Percentiles rank a stretch among this genome's conserved stretches.
These are phyloP conservation scores for Caenorhabditis sp. DNA, from an alignment of 2,888 invertebrate species.

Conservation along the genomic window DNA sequence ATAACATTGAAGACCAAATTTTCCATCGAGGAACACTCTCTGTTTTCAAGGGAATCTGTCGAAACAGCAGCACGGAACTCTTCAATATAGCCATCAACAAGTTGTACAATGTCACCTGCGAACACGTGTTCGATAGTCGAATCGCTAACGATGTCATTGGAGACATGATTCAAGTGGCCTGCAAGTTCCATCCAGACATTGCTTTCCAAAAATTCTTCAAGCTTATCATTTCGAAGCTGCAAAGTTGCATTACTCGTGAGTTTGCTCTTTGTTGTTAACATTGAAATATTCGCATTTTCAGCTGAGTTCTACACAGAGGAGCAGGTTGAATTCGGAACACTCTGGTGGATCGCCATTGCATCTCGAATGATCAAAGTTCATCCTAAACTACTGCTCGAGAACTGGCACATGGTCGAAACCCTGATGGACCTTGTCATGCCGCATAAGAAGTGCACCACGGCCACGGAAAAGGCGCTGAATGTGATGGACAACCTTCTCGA, in stretches of 20 bases:
- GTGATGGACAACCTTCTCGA: constrained; percentile 87
- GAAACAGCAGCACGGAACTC: constrained; percentile 67
- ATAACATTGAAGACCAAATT: constrained; percentile 68
- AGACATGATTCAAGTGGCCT: constrained; percentile 87
- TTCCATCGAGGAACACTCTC: constrained; percentile 70
- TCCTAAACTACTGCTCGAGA: constrained; percentile 60
- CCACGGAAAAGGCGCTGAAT: constrained; percentile 85
- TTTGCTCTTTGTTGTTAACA: not conserved
- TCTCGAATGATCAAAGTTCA: constrained; percentile 87
- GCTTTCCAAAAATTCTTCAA: constrained; percentile 79
- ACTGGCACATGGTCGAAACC: constrained; percentile 86
- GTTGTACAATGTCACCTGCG: constrained; percentile 88
- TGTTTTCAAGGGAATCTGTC: constrained; percentile 70
- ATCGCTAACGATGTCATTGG: constrained; percentile 91
- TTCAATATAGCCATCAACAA: constrained; percentile 88
- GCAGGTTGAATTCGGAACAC: constrained; percentile 76
- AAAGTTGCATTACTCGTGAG: constrained; percentile 72
- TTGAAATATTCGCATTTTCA: constrained; percentile 33
- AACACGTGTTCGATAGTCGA: constrained; percentile 90
- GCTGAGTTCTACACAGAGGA: constrained; percentile 69
- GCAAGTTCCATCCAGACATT: constrained; percentile 81
- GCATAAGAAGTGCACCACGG: constrained; percentile 87
- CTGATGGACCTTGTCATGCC: constrained; percentile 89
- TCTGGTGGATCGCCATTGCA: constrained; percentile 81
- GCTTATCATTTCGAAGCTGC: constrained; percentile 72